phyloP scores from a whole-genome alignment of 2,797 vertebrate species.

The Hemibagrus guttatus region DNA sequence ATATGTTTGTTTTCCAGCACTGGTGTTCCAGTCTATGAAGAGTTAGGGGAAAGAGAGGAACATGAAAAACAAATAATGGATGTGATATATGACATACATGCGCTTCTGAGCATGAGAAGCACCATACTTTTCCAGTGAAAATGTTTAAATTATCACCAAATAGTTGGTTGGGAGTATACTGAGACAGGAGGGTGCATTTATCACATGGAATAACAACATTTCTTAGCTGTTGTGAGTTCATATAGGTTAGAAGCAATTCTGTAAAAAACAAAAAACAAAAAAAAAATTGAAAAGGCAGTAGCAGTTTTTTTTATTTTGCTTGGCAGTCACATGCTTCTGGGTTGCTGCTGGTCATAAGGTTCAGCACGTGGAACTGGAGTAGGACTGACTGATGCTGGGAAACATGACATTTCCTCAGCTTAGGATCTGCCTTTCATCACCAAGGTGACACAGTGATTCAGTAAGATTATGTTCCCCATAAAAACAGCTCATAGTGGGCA shows the following conservation, averaged over 20 bases:
- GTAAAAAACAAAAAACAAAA: neutral
- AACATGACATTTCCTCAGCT: conserved; percentile 20
- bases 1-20: conserved; percentile 82
- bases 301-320: conserved; percentile 22
- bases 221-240: conserved; percentile 25
- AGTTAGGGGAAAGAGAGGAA: conserved; percentile 69
- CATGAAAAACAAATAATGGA: conserved; percentile 58
- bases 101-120: conserved; percentile 68
- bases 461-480: neutral
- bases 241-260: conserved; percentile 30
- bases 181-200: conserved; percentile 37
- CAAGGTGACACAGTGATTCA: neutral
- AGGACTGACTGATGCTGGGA: conserved; percentile 34
- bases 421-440: neutral
- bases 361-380: conserved; percentile 29
- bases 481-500: conserved; percentile 6
- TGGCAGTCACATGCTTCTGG: conserved; percentile 33
- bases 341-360: conserved; percentile 30
- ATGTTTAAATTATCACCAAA: conserved; percentile 63
- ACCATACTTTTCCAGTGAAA: conserved; percentile 66
- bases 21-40: conserved; percentile 78
- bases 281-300: neutral
- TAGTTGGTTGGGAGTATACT: conserved; percentile 38
- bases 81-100: conserved; percentile 75
- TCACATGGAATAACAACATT: conserved; percentile 40